A percentile compares a stretch with the other conserved stretches of the same genome.
Conservation (phyloP, 2,888 invertebrate species). For the Frankliniella fusca region DNA sequence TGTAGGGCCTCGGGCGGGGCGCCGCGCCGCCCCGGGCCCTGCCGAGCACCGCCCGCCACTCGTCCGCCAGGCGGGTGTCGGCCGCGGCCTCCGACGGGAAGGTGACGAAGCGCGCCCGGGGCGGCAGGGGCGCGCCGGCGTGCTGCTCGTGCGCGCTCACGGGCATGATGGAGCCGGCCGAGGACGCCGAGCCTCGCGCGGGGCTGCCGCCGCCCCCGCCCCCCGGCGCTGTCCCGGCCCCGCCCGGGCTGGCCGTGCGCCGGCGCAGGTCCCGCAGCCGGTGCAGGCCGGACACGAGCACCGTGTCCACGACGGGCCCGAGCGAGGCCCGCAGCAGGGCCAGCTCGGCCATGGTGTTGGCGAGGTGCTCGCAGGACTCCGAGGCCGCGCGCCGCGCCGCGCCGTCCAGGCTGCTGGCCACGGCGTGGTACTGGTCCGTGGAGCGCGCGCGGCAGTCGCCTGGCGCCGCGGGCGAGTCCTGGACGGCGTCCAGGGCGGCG, state of each 20-base stretch:
- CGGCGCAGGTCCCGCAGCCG: conserved; percentile 8
- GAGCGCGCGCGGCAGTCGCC: neutral
- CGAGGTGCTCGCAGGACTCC: conserved; percentile 16
- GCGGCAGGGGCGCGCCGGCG: neutral
- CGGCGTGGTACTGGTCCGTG: conserved; percentile 18
- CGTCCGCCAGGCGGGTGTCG: neutral
- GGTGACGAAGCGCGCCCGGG: neutral
- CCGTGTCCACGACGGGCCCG: conserved; percentile 17
- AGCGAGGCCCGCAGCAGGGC: neutral
- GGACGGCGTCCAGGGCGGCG: neutral
- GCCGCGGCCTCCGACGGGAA: neutral
- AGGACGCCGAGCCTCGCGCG: neutral
- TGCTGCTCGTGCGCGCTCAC: neutral
- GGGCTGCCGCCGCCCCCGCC: neutral
- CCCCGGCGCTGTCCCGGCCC: neutral
- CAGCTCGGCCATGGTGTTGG: neutral
- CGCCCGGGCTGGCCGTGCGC: neutral
- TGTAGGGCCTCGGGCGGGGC: neutral
- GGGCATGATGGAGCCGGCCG: neutral
- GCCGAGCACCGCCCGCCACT: conserved; percentile 6
- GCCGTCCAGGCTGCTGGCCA: neutral
- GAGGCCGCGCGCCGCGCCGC: neutral
- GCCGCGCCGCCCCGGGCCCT: neutral
- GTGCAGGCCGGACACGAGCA: conserved; percentile 13
- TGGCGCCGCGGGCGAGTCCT: neutral